Evolutionary conservation across 2,888 invertebrate species (phyloP), one percentile per base, ranked within the genome.

Genomic region (Osedax fenrisi): DNA sequence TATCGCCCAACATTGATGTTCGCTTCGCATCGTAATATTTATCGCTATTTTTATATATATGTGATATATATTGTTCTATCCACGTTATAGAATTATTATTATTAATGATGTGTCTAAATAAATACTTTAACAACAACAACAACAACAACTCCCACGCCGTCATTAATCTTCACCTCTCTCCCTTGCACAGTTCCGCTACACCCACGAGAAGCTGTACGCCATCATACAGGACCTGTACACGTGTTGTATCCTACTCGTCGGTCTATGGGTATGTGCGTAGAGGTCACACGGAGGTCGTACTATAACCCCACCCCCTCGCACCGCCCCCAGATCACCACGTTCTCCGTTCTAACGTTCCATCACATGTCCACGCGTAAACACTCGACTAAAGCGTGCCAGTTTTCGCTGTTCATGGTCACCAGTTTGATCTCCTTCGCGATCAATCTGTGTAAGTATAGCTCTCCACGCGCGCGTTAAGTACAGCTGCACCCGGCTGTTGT

Each of bases 261-360:
- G 10, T 10, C 17, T 41, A 41, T 41, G 41, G 41, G 41, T 41
- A 41, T n/a, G n/a, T n/a, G n/a, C n/a, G n/a, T n/a, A n/a, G n/a
- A n/a, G n/a, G n/a, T n/a, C n/a, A n/a, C n/a, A 66, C 66, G 61
- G 72, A 21, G 24, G 68, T 27, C 73, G 27, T 27, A 75, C 25
- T 72, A 75, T 73, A 26, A 59, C 73, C 73, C 2, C 73, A 13
- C 21, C 64, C 75, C 73, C 61, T 41, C 41, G n/a, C n/a, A 66
- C 66, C 23, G 72, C 41, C 27, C 68, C 61, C 73, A 61, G 62
- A 75, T 61, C 72, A 75, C 72, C 62, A 59, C 73, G 61, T 3
- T 75, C 26, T 25, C 64, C 75, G 73, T 75, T 41, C 41, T 71
- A 22, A 71, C 71, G 21, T 71, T 56, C 56, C 2, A 27, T 41